A percentile compares a stretch with the other conserved stretches of the same genome.
Evolutionary conservation across 2,888 invertebrate species (phyloP).

Genomic region (Caenorhabditis macrosperma): DNA sequence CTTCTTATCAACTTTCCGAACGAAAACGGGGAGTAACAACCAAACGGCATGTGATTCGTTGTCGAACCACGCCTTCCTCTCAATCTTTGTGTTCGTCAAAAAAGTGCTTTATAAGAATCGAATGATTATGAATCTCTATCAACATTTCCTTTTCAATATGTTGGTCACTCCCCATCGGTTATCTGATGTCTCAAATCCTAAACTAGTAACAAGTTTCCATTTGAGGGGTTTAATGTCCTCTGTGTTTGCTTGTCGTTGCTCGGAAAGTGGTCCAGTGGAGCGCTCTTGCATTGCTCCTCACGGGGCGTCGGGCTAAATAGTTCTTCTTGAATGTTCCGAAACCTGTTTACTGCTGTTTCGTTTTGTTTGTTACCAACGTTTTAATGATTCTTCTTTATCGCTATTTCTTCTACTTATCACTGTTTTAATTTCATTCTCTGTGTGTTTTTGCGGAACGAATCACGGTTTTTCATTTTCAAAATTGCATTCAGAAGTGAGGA

Average conservation of each 20-base stretch:
- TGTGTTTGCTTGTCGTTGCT: slow-evolving; percentile 42
- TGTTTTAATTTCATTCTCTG: slow-evolving; percentile 15
- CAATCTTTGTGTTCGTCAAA: slow-evolving; percentile 27
- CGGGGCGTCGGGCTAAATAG: neutral
- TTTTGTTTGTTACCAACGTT: slow-evolving; percentile 3
- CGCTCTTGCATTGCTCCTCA: slow-evolving; percentile 20
- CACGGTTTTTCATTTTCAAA: too few species aligned
- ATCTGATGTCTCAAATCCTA: neutral
- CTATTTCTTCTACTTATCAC: slow-evolving; percentile 13
- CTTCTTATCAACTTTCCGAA: slow-evolving; percentile 1
- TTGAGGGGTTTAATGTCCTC: neutral
- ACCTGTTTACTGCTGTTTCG: slow-evolving; percentile 15
- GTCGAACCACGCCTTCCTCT: slow-evolving; percentile 21
- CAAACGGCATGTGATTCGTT: slow-evolving; percentile 13
- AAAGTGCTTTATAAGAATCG: slow-evolving; percentile 18
- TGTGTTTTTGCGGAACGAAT: too few species aligned
- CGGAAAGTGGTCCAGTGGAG: slow-evolving; percentile 30
- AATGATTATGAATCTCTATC: slow-evolving; percentile 2
- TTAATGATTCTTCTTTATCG: slow-evolving; percentile 6
- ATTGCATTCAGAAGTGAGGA: too few species aligned
- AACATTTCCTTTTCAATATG: neutral
- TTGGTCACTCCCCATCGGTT: too few species aligned
- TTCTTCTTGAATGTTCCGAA: slow-evolving; percentile 35
- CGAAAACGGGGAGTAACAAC: neutral
- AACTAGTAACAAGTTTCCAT: neutral